These are phyloP conservation scores for Tyria jacobaeae DNA, from an alignment of 2,888 invertebrate species.

Conservation along the genomic window DNA sequence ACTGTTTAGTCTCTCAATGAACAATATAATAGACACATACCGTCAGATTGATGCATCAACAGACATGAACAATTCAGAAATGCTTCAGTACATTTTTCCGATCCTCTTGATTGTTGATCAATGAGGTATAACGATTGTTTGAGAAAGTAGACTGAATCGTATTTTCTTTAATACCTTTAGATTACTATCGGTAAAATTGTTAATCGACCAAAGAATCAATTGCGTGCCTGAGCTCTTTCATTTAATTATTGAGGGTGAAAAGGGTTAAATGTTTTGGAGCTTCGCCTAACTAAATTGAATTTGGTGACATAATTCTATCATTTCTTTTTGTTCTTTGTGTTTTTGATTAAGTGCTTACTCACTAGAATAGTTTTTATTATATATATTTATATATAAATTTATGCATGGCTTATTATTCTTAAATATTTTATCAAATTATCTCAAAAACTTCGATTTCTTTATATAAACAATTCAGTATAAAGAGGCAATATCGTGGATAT, in stretches of 20 bases:
- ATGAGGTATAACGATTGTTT: conserved; percentile 5
- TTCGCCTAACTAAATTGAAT: conserved; percentile 24
- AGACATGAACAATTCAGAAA: background rate
- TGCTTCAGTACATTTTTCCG: background rate
- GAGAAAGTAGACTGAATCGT: conserved; percentile 8
- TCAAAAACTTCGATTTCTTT: no score
- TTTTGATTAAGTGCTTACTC: no score
- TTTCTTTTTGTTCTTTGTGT: conserved; percentile 6
- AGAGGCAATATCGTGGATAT: no score
- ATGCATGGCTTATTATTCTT: no score
- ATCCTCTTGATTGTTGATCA: background rate
- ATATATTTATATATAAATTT: background rate
- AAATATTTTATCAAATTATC: no score
- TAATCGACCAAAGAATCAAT: conserved; percentile 26
- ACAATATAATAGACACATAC: no score
- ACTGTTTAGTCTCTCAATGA: no score
- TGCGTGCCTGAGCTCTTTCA: conserved; percentile 22
- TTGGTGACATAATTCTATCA: conserved; percentile 19
- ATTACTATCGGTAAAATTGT: conserved; percentile 15
- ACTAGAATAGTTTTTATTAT: no score
- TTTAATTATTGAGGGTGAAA: conserved; percentile 25
- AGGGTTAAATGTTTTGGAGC: conserved; percentile 25
- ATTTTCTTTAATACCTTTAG: conserved; percentile 12
- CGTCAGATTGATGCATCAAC: background rate
- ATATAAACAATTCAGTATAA: no score